Conservation (phyloP, 2,888 invertebrate genomes). For the Argyresthia goedartella region DNA sequence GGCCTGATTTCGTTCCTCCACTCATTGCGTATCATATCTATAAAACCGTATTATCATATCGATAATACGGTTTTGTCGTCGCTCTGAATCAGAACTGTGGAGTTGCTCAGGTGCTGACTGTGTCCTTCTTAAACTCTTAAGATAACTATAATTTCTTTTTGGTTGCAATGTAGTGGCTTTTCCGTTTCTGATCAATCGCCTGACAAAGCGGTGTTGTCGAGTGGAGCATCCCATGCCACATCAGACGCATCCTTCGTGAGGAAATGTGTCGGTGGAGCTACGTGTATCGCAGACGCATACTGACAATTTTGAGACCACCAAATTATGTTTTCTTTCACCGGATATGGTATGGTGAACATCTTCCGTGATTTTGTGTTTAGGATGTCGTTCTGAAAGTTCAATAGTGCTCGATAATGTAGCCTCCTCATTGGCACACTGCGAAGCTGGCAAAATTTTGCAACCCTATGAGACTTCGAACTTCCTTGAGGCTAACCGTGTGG, state of each 20-base stretch:
- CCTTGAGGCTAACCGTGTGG: too few species aligned
- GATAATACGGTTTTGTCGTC: slow-evolving; percentile 6
- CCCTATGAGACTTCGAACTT: too few species aligned
- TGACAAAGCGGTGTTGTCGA: too few species aligned
- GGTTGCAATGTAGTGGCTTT: slow-evolving; percentile 4
- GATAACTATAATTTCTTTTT: slow-evolving; percentile 5
- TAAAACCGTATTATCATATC: too few species aligned
- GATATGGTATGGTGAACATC: neutral
- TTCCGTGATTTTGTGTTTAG: neutral
- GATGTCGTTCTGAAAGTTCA: neutral
- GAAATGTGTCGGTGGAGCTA: too few species aligned
- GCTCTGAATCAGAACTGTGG: slow-evolving; percentile 1
- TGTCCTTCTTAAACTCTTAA: neutral
- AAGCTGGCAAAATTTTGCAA: too few species aligned
- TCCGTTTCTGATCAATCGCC: neutral
- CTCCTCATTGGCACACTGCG: neutral
- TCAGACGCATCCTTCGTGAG: too few species aligned
- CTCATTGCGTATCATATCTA: slow-evolving; percentile 1
- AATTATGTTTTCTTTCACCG: neutral
- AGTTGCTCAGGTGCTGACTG: neutral
- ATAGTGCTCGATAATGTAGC: neutral
- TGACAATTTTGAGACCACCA: too few species aligned
- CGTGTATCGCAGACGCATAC: too few species aligned
- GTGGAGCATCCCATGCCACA: too few species aligned
- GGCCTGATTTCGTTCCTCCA: slow-evolving; percentile 1